Percentiles rank a stretch among this genome's conserved stretches.
Conservation (phyloP, 2,797 vertebrate species). For the Gouania willdenowi region DNA sequence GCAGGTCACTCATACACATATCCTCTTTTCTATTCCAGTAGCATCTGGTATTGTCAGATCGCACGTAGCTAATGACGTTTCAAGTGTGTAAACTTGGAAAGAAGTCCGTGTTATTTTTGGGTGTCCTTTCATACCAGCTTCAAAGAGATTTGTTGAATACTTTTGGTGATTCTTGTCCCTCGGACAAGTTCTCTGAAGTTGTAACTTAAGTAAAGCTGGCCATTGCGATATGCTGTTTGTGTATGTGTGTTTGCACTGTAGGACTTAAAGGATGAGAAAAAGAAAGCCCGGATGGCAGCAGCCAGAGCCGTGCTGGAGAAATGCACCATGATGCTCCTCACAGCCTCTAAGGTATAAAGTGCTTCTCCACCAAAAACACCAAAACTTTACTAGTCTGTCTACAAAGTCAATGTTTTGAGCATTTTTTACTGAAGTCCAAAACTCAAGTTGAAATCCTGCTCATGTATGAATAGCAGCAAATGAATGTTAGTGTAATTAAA, state of each 20-base stretch:
- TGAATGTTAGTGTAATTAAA: conserved; percentile 1
- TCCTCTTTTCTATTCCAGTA: conserved; percentile 11
- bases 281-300: conserved; percentile 95
- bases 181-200: conserved; percentile 15
- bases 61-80: conserved; percentile 8
- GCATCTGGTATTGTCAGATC: conserved; percentile 12
- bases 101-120: conserved; percentile 6
- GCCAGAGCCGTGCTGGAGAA: conserved; percentile 95
- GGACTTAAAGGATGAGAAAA: conserved; percentile 98
- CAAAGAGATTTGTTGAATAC: conserved; percentile 27
- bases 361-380: conserved; percentile 6
- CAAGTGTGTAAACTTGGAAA: conserved; percentile 6
- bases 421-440: neutral
- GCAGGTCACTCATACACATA: neutral
- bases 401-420: conserved; percentile 2
- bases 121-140: conserved; percentile 8
- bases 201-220: conserved; percentile 23
- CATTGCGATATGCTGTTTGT: conserved; percentile 24
- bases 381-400: conserved; percentile 1
- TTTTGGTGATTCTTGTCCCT: conserved; percentile 23
- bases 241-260: conserved; percentile 39
- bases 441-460: neutral
- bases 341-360: conserved; percentile 91
- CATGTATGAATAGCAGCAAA: neutral
- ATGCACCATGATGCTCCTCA: conserved; percentile 99